Conservation (phyloP, 2,888 invertebrate species). For the Meta bourneti region DNA sequence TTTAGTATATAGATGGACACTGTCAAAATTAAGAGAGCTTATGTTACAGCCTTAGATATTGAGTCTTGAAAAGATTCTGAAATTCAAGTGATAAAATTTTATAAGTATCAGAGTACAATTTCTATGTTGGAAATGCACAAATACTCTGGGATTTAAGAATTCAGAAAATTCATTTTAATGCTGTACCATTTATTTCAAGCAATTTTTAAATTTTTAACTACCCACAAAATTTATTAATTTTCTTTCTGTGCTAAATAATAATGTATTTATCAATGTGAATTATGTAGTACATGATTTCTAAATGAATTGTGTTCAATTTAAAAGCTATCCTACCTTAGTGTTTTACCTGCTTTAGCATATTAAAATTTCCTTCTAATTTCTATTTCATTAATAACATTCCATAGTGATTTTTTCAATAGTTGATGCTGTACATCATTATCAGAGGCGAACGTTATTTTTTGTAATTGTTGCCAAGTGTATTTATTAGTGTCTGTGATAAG, state of each 20-base stretch:
- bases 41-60: neutral
- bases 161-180: neutral
- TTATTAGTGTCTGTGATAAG: conserved; percentile 75
- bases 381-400: neutral
- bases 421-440: conserved; percentile 46
- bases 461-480: conserved; percentile 57
- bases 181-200: neutral
- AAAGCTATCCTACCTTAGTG: no score
- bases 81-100: conserved; percentile 16
- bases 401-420: neutral
- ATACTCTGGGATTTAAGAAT: no score
- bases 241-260: neutral
- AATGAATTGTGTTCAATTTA: no score
- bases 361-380: neutral
- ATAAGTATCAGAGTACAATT: neutral
- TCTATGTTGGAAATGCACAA: no score
- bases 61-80: neutral
- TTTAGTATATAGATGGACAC: neutral
- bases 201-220: neutral
- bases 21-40: neutral
- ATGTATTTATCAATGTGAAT: no score
- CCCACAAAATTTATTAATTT: neutral
- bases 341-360: no score
- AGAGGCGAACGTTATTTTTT: conserved; percentile 50
- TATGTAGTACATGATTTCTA: no score